Evolutionary conservation across 2,888 invertebrate genomes (phyloP).

Genomic region (Helleia helle): DNA sequence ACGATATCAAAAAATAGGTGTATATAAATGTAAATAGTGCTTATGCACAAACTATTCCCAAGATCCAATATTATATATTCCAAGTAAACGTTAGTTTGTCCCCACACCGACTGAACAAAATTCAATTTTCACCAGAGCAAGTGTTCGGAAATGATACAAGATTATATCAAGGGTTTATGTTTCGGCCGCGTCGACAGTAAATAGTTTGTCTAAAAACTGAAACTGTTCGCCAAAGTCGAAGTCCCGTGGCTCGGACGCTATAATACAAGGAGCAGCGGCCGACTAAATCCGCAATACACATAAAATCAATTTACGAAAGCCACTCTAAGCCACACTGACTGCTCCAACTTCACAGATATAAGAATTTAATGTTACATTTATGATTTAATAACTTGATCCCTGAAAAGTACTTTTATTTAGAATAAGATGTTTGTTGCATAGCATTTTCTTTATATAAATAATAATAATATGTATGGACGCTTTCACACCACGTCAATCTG

Average conservation of each 20-base stretch:
- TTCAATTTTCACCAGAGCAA: background rate
- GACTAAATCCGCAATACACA: constrained; percentile 61
- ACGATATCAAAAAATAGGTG: no score
- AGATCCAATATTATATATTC: background rate
- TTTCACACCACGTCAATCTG: no score
- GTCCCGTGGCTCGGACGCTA: constrained; percentile 30
- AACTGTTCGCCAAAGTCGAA: constrained; percentile 41
- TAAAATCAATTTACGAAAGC: constrained; percentile 71
- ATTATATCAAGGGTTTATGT: constrained; percentile 11
- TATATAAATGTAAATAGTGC: no score
- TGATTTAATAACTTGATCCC: background rate
- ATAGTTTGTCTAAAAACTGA: constrained; percentile 28
- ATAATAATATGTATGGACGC: no score
- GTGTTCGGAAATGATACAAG: constrained; percentile 7
- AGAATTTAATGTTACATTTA: constrained; percentile 18
- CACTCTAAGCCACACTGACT: constrained; percentile 56
- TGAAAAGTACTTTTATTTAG: no score
- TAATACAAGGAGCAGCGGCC: constrained; percentile 35
- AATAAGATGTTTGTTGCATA: no score
- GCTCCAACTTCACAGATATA: constrained; percentile 43
- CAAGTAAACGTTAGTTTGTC: background rate
- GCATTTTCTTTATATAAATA: no score
- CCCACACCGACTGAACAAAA: background rate
- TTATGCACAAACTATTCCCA: background rate
- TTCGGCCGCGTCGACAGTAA: constrained; percentile 14